These are phyloP conservation scores for Aramus guarauna DNA, from an alignment of 2,113 vertebrate genomes.

Conservation along the genomic window DNA sequence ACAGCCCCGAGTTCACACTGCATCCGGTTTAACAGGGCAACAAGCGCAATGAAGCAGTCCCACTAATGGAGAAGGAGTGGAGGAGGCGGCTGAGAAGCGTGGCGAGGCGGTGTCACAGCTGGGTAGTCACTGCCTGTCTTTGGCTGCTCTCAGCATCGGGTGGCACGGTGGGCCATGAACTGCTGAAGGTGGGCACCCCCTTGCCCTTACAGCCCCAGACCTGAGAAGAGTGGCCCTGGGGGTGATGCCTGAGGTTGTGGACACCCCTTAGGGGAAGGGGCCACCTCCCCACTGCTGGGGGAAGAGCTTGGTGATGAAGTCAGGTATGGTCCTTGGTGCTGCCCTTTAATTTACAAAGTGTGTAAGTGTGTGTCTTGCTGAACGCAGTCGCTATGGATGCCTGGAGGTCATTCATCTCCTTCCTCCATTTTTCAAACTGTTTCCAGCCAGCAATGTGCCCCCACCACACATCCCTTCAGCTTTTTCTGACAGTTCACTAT, in stretches of 20 bases:
- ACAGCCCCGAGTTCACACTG: neutral
- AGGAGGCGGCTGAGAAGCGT: neutral
- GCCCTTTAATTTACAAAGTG: neutral
- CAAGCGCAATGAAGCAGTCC: neutral
- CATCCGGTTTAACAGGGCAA: neutral
- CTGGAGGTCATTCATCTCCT: neutral
- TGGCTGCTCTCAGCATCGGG: neutral
- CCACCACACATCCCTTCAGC: neutral
- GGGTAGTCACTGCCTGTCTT: neutral
- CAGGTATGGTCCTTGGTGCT: neutral
- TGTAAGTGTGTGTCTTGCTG: neutral
- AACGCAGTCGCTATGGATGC: neutral
- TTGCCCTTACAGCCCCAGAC: neutral
- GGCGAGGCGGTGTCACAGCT: too few relatives aligned
- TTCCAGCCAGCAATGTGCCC: neutral
- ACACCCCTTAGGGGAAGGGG: neutral
- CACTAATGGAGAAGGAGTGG: neutral
- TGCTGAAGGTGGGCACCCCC: neutral
- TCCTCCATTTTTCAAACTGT: neutral
- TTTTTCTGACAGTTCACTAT: neutral
- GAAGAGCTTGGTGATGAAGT: neutral
- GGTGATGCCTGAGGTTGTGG: neutral
- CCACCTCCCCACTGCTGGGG: rapidly evolving
- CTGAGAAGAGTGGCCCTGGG: rapidly evolving
- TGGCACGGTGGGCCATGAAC: neutral